Conservation (phyloP, 2,113 vertebrate species). For the Desmodus rotundus region DNA sequence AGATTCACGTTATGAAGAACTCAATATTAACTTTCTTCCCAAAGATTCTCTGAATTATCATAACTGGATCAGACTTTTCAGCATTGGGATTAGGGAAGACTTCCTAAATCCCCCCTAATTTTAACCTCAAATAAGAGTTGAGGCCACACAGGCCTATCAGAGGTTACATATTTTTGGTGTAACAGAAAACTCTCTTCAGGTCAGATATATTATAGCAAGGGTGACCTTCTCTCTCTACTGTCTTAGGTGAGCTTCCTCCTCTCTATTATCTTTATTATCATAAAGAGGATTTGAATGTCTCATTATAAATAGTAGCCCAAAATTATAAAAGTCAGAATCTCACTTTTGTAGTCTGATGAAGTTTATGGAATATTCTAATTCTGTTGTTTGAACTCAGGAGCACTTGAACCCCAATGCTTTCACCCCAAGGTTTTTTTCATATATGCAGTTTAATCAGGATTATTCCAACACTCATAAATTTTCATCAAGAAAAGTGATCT, state of each 20-base stretch:
- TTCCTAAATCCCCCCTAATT: neutral
- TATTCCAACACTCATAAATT: neutral
- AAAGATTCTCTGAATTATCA: neutral
- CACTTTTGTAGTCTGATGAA: neutral
- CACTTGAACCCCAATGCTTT: neutral
- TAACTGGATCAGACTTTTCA: neutral
- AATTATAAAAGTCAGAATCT: neutral
- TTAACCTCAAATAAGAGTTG: neutral
- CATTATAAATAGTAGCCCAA: neutral
- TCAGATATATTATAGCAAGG: neutral
- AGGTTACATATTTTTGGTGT: neutral
- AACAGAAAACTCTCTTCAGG: neutral
- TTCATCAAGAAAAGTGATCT: constrained; percentile 1
- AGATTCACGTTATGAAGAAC: neutral
- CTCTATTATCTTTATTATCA: neutral
- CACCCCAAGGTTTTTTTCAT: neutral
- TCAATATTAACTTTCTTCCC: neutral
- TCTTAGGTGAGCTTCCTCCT: neutral
- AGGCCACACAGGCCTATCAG: neutral
- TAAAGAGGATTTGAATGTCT: neutral
- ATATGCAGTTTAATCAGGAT: neutral
- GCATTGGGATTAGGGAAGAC: neutral
- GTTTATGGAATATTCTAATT: neutral
- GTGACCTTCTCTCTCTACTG: neutral
- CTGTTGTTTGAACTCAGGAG: neutral